Conservation (phyloP, 2,797 vertebrate species). For the Trachurus trachurus region DNA sequence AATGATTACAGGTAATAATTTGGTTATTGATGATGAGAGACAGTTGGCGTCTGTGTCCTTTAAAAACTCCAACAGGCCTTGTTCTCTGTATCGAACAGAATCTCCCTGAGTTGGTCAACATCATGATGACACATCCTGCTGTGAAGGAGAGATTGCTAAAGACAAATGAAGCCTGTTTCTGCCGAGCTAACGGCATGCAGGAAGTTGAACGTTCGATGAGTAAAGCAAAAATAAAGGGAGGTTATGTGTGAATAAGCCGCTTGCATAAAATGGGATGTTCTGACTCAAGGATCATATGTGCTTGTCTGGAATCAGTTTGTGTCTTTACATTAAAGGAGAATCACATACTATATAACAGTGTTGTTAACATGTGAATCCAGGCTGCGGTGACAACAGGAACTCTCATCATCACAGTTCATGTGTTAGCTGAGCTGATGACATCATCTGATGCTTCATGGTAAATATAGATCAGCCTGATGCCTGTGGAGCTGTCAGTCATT, state of each 20-base stretch:
- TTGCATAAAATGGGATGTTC: too few relatives aligned
- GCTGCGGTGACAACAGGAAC: too few relatives aligned
- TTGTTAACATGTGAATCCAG: too few relatives aligned
- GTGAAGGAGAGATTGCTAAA: background rate
- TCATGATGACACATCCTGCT: slow-evolving; percentile 18
- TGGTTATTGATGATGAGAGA: background rate
- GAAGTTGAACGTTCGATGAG: background rate
- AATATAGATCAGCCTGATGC: too few relatives aligned
- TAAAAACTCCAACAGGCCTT: background rate
- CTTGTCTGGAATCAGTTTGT: background rate
- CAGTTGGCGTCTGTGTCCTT: background rate
- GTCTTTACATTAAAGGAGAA: background rate
- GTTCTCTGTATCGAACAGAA: background rate
- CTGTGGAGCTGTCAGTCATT: too few relatives aligned
- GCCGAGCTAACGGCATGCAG: background rate
- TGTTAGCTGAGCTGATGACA: too few relatives aligned
- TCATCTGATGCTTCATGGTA: too few relatives aligned
- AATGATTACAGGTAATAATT: background rate
- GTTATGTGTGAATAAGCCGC: too few relatives aligned
- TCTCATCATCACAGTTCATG: too few relatives aligned
- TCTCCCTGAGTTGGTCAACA: background rate
- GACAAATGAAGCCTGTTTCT: background rate
- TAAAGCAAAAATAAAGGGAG: background rate
- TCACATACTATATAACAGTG: background rate
- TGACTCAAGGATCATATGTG: too few relatives aligned